Percentiles rank a stretch among this genome's conserved stretches.
These are phyloP conservation scores for Rutilus rutilus DNA, from an alignment of 2,113 vertebrate species.

Conservation along the genomic window DNA sequence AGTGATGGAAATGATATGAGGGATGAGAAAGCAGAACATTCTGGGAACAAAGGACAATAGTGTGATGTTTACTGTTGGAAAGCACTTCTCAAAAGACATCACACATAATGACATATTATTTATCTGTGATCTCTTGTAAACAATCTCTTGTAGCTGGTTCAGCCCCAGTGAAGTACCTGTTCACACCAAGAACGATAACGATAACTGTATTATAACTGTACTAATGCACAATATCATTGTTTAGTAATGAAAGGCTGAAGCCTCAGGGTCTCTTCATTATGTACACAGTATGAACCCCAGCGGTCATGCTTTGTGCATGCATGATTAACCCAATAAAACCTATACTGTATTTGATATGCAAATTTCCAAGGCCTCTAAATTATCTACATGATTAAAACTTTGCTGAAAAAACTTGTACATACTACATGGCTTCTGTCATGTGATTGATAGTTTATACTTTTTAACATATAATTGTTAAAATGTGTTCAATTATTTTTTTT, in stretches of 20 bases:
- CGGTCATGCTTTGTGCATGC: background rate
- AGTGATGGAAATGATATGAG: background rate
- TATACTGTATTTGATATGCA: background rate
- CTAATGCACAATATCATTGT: too few species aligned
- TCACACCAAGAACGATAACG: too few species aligned
- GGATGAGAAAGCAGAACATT: background rate
- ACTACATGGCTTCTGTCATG: background rate
- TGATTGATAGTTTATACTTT: background rate
- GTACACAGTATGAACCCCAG: background rate
- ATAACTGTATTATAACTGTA: too few species aligned
- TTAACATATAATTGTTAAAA: background rate
- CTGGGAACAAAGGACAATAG: background rate
- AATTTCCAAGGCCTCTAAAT: background rate
- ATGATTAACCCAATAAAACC: background rate
- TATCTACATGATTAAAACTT: background rate
- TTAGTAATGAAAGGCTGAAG: too few species aligned
- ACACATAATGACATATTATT: background rate
- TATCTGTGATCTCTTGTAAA: background rate
- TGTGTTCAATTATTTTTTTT: too few species aligned
- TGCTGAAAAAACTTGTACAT: background rate
- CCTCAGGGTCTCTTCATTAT: background rate
- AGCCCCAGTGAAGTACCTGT: too few species aligned
- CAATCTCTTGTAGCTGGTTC: background rate
- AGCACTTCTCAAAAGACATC: background rate
- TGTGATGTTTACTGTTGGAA: background rate